Evolutionary conservation across 2,888 invertebrate species (phyloP).

Genomic region (Dione vanillae): DNA sequence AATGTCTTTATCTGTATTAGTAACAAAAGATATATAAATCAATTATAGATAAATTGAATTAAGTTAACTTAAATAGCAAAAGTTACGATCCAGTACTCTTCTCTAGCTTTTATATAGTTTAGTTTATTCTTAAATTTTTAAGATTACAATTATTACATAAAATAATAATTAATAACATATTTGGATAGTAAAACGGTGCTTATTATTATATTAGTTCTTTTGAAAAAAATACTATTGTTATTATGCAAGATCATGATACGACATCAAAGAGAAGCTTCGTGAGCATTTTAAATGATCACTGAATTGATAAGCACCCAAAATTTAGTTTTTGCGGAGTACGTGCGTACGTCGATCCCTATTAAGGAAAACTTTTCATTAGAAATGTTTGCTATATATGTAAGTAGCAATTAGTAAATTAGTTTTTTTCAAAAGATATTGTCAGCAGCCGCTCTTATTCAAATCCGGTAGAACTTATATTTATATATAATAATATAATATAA

Average conservation of each 20-base stretch:
- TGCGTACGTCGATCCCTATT: slow-evolving; percentile 38
- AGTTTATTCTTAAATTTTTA: background rate
- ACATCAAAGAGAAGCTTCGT: slow-evolving; percentile 19
- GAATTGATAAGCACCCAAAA: slow-evolving; percentile 32
- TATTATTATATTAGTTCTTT: background rate
- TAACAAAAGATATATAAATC: too few species aligned
- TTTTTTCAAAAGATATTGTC: slow-evolving; percentile 16
- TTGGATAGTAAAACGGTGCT: background rate
- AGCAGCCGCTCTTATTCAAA: background rate
- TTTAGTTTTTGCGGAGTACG: slow-evolving; percentile 37
- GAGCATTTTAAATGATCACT: slow-evolving; percentile 27
- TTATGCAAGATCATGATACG: background rate
- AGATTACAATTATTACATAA: background rate
- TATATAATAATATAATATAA: too few species aligned
- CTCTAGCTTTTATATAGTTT: too few species aligned
- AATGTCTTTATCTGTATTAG: too few species aligned
- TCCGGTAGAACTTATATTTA: too few species aligned
- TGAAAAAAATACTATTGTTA: background rate
- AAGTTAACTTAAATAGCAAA: too few species aligned
- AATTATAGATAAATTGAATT: too few species aligned
- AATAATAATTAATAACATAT: background rate
- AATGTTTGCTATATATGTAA: slow-evolving; percentile 35
- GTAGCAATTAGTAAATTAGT: slow-evolving; percentile 21
- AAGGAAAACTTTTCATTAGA: slow-evolving; percentile 35
- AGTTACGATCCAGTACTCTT: too few species aligned